phyloP scores from a whole-genome alignment of 1,140 invertebrate genomes.

The Scaptomyza pallida region DNA sequence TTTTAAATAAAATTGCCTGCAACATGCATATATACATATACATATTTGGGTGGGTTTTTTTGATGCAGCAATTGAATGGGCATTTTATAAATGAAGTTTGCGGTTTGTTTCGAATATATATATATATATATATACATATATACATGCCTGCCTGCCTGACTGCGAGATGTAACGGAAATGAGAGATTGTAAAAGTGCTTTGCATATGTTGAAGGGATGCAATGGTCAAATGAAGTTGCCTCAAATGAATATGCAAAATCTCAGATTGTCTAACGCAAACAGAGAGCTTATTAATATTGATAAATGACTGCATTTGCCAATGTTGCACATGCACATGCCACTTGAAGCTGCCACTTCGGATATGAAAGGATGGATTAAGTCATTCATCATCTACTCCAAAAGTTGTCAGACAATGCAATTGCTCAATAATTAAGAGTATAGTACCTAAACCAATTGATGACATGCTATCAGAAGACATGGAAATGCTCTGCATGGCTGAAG shows the following conservation, averaged over 20 bases:
- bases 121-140: no score
- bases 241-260: not conserved
- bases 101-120: conserved; percentile 33
- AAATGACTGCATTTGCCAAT: conserved; percentile 12
- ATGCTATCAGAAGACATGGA: no score
- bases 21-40: not conserved
- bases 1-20: conserved; percentile 46
- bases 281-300: conserved; percentile 18
- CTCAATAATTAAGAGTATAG: not conserved
- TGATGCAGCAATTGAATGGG: conserved; percentile 38
- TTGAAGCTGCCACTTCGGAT: not conserved
- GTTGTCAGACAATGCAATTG: conserved; percentile 13
- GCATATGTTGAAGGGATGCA: conserved; percentile 16
- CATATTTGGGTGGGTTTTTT: conserved; percentile 11
- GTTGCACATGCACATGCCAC: not conserved
- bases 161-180: conserved; percentile 21
- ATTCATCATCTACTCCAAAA: conserved; percentile 23
- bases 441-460: no score
- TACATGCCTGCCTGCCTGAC: not conserved
- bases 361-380: conserved; percentile 10
- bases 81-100: conserved; percentile 49
- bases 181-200: conserved; percentile 14
- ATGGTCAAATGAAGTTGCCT: not conserved
- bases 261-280: conserved; percentile 7
- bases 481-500: no score